These are phyloP conservation scores for Drosophila heteroneura DNA, from an alignment of 2,888 invertebrate species.

Conservation along the genomic window DNA sequence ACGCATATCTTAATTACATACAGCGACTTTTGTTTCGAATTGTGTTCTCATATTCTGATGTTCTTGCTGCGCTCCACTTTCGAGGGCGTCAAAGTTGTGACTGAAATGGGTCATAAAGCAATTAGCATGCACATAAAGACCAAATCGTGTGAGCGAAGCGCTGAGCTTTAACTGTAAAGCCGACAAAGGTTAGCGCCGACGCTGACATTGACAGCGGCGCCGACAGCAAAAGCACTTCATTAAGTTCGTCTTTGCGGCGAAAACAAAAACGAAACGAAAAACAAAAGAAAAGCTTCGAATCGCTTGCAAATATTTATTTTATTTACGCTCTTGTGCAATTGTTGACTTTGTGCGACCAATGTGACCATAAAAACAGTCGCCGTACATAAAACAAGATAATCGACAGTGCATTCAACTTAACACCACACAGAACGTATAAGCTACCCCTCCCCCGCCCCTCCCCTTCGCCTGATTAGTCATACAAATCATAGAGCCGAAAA, in stretches of 20 bases:
- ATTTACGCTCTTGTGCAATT: slow-evolving; percentile 55
- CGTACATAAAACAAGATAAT: slow-evolving; percentile 49
- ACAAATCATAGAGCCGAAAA: slow-evolving; percentile 56
- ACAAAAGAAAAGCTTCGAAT: slow-evolving; percentile 33
- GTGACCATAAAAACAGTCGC: slow-evolving; percentile 56
- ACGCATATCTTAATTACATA: slow-evolving; percentile 67
- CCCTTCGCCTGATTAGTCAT: slow-evolving; percentile 44
- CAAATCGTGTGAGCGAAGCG: slow-evolving; percentile 62
- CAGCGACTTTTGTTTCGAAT: slow-evolving; percentile 23
- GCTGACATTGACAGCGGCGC: slow-evolving; percentile 13
- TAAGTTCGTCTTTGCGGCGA: slow-evolving; percentile 24
- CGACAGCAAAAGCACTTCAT: slow-evolving; percentile 24
- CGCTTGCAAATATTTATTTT: slow-evolving; percentile 69
- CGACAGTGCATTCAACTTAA: slow-evolving; percentile 71
- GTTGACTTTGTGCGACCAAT: slow-evolving; percentile 64
- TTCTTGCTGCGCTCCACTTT: slow-evolving; percentile 64
- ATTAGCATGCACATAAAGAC: slow-evolving; percentile 64
- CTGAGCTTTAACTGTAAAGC: slow-evolving; percentile 69
- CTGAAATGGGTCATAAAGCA: slow-evolving; percentile 71
- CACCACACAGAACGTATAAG: slow-evolving; percentile 15
- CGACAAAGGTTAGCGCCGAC: slow-evolving; percentile 58
- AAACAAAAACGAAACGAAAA: slow-evolving; percentile 20
- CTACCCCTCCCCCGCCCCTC: neutral
- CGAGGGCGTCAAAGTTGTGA: slow-evolving; percentile 37
- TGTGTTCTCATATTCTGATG: slow-evolving; percentile 18